phyloP scores from a whole-genome alignment of 2,888 invertebrate genomes.

The Erannis defoliaria region DNA sequence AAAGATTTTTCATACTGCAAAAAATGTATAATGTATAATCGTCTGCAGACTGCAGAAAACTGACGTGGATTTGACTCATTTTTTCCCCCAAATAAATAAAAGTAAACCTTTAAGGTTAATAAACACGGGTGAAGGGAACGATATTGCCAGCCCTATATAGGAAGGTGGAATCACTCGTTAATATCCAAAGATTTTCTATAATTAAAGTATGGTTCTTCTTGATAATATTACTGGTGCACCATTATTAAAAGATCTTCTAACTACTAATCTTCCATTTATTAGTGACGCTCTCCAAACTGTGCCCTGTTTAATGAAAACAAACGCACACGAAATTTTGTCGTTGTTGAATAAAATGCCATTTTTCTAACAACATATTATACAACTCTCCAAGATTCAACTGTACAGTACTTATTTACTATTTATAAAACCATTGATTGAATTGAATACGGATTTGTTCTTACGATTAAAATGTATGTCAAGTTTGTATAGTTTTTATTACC shows the following conservation, averaged over 20 bases:
- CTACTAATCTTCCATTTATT: constrained; percentile 10
- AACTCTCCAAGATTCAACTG: constrained; percentile 34
- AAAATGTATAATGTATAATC: too few relatives aligned
- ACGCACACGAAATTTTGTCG: constrained; percentile 67
- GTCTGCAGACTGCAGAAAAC: too few relatives aligned
- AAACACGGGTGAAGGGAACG: too few relatives aligned
- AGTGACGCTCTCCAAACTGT: constrained; percentile 8
- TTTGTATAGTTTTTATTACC: constrained; percentile 39
- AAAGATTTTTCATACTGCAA: too few relatives aligned
- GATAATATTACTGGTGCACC: not conserved
- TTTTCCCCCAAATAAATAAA: too few relatives aligned
- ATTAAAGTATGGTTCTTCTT: not conserved
- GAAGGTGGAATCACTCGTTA: too few relatives aligned
- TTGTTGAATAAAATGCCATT: constrained; percentile 78
- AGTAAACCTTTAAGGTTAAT: too few relatives aligned
- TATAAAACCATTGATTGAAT: constrained; percentile 44
- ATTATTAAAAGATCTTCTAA: constrained; percentile 2
- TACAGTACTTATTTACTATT: constrained; percentile 35
- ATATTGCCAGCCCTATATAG: too few relatives aligned
- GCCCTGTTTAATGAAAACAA: constrained; percentile 28
- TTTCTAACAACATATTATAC: too few relatives aligned
- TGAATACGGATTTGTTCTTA: constrained; percentile 53
- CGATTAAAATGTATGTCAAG: constrained; percentile 48
- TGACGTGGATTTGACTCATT: too few relatives aligned
- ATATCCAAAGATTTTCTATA: not conserved